Evolutionary conservation across 1,140 invertebrate species (phyloP).

Genomic region (Lysiphlebus fabarum): DNA sequence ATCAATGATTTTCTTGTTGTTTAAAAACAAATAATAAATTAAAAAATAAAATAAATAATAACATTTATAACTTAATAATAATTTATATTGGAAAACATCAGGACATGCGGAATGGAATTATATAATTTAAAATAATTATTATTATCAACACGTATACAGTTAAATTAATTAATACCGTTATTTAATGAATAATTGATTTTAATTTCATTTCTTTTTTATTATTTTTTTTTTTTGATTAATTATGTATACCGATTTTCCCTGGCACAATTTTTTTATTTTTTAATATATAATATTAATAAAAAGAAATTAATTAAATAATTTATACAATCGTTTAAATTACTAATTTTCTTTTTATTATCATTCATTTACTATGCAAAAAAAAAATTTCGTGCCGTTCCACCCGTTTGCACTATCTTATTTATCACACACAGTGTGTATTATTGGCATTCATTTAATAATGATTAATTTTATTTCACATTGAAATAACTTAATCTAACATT

Average conservation of each 20-base stretch:
- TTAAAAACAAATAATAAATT: slow-evolving; percentile 19
- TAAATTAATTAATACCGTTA: too few relatives aligned
- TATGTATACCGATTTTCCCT: neutral
- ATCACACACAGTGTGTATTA: slow-evolving; percentile 19
- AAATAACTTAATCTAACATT: too few relatives aligned
- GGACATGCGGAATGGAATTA: neutral
- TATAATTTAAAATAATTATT: too few relatives aligned
- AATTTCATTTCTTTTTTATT: neutral
- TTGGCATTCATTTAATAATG: slow-evolving; percentile 2
- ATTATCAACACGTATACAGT: too few relatives aligned
- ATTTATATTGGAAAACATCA: slow-evolving; percentile 11
- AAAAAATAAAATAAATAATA: slow-evolving; percentile 24
- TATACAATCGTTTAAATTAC: neutral
- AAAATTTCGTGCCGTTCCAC: slow-evolving; percentile 23
- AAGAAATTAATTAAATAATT: neutral
- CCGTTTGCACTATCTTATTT: slow-evolving; percentile 9
- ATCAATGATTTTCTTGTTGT: slow-evolving; percentile 44
- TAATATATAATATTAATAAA: slow-evolving; percentile 1
- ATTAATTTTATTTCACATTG: too few relatives aligned
- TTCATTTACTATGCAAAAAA: slow-evolving; percentile 17
- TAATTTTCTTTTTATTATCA: slow-evolving; percentile 14
- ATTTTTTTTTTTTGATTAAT: neutral
- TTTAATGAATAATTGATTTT: neutral
- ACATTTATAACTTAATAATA: slow-evolving; percentile 18
- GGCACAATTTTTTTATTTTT: neutral